Evolutionary conservation across 2,888 invertebrate species (phyloP).

Genomic region (Pediacus dermestoides): DNA sequence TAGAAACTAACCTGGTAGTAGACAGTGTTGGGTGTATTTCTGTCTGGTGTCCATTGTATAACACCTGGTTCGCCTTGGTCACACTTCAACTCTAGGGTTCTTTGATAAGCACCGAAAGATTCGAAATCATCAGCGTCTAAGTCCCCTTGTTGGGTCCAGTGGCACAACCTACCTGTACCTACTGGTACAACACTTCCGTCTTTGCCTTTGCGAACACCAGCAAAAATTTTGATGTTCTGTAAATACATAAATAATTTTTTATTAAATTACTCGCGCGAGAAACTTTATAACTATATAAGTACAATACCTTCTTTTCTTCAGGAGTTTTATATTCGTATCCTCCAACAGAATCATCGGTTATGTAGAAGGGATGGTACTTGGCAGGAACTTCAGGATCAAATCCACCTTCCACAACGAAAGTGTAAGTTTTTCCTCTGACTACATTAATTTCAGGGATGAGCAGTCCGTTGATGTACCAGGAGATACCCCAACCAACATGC

Average conservation of each 20-base stretch:
- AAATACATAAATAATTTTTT: slow-evolving; percentile 17
- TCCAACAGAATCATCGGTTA: slow-evolving; percentile 88
- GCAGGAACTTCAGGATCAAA: slow-evolving; percentile 73
- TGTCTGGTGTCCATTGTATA: slow-evolving; percentile 83
- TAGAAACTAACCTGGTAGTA: slow-evolving; percentile 74
- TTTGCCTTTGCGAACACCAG: slow-evolving; percentile 70
- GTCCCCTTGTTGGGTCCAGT: slow-evolving; percentile 76
- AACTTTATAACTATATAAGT: too few relatives aligned
- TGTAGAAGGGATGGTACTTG: slow-evolving; percentile 88
- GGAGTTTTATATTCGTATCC: slow-evolving; percentile 81
- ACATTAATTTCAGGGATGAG: slow-evolving; percentile 89
- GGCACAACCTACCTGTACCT: slow-evolving; percentile 80
- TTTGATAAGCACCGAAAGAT: slow-evolving; percentile 87
- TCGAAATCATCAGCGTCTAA: slow-evolving; percentile 79
- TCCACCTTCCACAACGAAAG: slow-evolving; percentile 86
- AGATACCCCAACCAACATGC: slow-evolving; percentile 90
- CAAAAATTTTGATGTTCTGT: slow-evolving; percentile 75
- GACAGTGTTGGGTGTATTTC: slow-evolving; percentile 82
- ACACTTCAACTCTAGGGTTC: slow-evolving; percentile 77
- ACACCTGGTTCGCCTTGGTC: slow-evolving; percentile 81
- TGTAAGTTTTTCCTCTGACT: slow-evolving; percentile 81
- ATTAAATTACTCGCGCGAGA: too few relatives aligned
- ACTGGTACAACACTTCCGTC: slow-evolving; percentile 68
- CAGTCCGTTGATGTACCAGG: slow-evolving; percentile 92
- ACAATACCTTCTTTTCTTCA: slow-evolving; percentile 71